Base-by-base conservation (phyloP, 2,113 vertebrate genomes). In the Patagioenas fasciata region DNA sequence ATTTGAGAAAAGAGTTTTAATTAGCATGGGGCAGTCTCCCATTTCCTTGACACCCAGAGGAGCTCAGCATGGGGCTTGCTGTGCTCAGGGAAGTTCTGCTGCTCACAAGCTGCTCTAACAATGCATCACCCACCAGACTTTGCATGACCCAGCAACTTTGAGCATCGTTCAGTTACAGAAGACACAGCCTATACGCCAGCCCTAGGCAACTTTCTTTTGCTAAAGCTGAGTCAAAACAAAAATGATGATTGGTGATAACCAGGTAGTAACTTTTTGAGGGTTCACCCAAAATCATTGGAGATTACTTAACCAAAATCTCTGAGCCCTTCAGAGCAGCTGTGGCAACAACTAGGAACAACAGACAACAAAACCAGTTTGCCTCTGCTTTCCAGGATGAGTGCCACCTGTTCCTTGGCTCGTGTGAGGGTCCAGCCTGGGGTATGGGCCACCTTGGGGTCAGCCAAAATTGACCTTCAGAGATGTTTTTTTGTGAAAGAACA, bases 1-100 rank as follows among this genome's bases (percentile, higher is more conserved):
- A 85, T 82, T 80, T 61, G 91, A 44, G 42, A 38, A 58, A 42
- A 86, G 67, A 80, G 73, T 73, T 95, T 72, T 83, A 75, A 94
- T 83, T 77, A 60, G 36, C 4, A 1, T 13, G 71, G 58, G 69
- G 23, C 69, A 88, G 15, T 19, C 28, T 84, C 67, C 62, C 48
- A 25, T 91, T 85, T 42, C 86, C 80, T 80, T 81, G 72, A 51
- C 65, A 38, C 53, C 19, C 18, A 0, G 13, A 44, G 53, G 19
- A 28, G 44, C 66, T 74, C 53, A 32, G 91, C 77, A 64, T 2
- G 3, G 53, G 48, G 40, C 71, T 75, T 12, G 13, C 36, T 26
- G 13, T 28, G 77, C 90, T 79, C 92, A 18, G 6, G 51, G 25
- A 90, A 13, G 36, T 36, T 19, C 5, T 21, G 65, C 65, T 79